phyloP scores from a whole-genome alignment of 2,888 invertebrate genomes.

The Blastobasis lacticolella region DNA sequence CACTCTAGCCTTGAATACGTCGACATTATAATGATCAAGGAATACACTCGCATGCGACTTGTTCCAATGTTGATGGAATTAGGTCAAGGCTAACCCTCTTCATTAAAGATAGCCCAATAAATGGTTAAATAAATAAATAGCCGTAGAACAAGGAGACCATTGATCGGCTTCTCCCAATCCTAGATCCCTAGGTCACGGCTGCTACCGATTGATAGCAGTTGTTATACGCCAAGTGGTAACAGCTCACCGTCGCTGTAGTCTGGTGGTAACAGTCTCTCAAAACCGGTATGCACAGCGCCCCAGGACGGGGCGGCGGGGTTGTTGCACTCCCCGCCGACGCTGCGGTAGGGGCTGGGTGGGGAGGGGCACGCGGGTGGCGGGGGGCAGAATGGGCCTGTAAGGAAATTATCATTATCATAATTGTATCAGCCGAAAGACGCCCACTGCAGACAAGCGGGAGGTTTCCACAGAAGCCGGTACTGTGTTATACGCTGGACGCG shows the following conservation, averaged over 20 bases:
- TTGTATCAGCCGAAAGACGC: background rate
- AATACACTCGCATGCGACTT: too few relatives aligned
- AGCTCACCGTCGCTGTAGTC: constrained; percentile 76
- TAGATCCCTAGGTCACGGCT: too few relatives aligned
- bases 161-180: too few relatives aligned
- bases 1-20: too few relatives aligned
- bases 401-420: background rate
- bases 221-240: background rate
- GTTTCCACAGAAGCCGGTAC: background rate
- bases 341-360: constrained; percentile 74
- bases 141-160: too few relatives aligned
- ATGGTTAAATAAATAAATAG: too few relatives aligned
- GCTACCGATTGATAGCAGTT: too few relatives aligned
- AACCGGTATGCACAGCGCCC: constrained; percentile 81
- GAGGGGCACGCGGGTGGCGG: constrained; percentile 53
- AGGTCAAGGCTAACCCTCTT: too few relatives aligned
- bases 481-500: background rate
- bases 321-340: constrained; percentile 88
- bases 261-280: constrained; percentile 78
- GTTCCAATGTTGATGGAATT: too few relatives aligned
- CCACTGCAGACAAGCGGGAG: background rate
- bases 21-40: too few relatives aligned
- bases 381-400: constrained; percentile 50
- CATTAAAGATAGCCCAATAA: too few relatives aligned
- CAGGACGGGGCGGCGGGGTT: constrained; percentile 79